Evolutionary conservation across 2,113 vertebrate species (phyloP), one percentile per base, ranked within the genome.

Genomic region (Apodemus speciosus): DNA sequence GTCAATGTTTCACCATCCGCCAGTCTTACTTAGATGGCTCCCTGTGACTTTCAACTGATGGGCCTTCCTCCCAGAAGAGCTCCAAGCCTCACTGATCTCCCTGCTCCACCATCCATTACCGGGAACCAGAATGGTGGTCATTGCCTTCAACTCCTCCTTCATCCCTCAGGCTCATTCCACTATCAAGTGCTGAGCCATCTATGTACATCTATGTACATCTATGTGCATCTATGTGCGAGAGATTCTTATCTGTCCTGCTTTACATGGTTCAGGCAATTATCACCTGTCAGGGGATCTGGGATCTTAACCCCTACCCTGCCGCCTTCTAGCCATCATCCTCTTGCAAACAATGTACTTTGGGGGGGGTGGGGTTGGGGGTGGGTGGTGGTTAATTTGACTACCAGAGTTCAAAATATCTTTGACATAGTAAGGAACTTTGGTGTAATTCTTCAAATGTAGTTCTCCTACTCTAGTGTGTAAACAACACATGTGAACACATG

Each of bases 181-280:
- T 85, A 58, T 60, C 25, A 81, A 40, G 38, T n/a, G 38, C 73
- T 66, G 21, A 25, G 35, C 85, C 46, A 91, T 91, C 85, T 58
- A 60, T 32, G 92, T 92, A n/a, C n/a, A n/a, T n/a, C n/a, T n/a
- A n/a, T n/a, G n/a, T n/a, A n/a, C n/a, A n/a, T n/a, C n/a, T n/a
- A n/a, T n/a, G n/a, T n/a, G n/a, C 46, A 91, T 91, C 85, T 58
- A 60, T 32, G 92, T 92, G 40, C 60, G 80, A 49, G 56, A 38
- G 43, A 73, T 7, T 72, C 2, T 15, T 66, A 9, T 30, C 71
- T 91, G 60, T 95, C 71, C n/a, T 38, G 23, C 73, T 81, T 35
- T 7, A 72, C 76, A 85, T 51, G 9, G 3, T 84, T 68, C 30
- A 73, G 46, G 64, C 69, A 30, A 14, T 88, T 23, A 49, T 80